Evolutionary conservation across 2,113 vertebrate genomes (phyloP).

Genomic region (rat (Rattus norvegicus)): GRCr8 NC_086022.1:81028001-81028500

Average conservation of each 20-base stretch:
- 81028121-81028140: neutral
- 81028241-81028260: neutral
- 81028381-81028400: no score
- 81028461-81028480: no score
- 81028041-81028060: neutral
- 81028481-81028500: no score
- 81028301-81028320: no score
- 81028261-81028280: neutral
- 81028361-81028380: no score
- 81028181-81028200: neutral
- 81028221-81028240: neutral
- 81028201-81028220: neutral
- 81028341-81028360: no score
- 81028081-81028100: neutral
- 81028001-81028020: neutral
- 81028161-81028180: neutral
- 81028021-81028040: neutral
- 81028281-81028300: conserved; percentile 32
- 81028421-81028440: no score
- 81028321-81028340: no score
- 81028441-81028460: no score
- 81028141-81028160: neutral
- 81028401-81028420: no score
- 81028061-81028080: neutral
- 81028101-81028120: neutral